Evolutionary conservation across 2,113 vertebrate genomes (phyloP).

Genomic region (Gallinago media): DNA sequence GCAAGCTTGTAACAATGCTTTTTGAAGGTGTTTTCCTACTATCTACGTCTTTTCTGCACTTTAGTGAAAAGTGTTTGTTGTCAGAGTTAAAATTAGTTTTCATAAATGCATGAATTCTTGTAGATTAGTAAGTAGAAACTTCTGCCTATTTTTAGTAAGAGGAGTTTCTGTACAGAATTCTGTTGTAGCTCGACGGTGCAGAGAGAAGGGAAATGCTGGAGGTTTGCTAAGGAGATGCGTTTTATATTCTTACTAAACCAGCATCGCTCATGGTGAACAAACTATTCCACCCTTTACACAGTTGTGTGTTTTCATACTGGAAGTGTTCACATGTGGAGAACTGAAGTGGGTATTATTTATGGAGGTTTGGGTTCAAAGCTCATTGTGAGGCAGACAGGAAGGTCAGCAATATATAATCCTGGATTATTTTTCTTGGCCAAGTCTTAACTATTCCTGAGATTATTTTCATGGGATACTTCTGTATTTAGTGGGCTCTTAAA

Average conservation of each 20-base stretch:
- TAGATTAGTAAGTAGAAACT: background rate
- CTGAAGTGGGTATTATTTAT: background rate
- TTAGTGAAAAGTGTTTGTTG: background rate
- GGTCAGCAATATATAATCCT: background rate
- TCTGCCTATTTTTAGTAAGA: background rate
- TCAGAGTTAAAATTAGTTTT: background rate
- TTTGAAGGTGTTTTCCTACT: background rate
- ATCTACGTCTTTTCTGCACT: background rate
- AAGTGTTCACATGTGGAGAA: background rate
- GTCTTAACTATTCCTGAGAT: background rate
- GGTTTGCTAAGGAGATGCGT: background rate
- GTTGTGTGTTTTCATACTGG: background rate
- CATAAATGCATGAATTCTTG: background rate
- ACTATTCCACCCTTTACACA: background rate
- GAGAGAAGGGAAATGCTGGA: background rate
- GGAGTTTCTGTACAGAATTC: background rate
- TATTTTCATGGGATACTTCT: background rate
- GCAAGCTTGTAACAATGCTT: background rate
- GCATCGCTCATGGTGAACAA: background rate
- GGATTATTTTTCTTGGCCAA: conserved; percentile 8
- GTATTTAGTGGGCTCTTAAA: background rate
- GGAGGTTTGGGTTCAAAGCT: background rate
- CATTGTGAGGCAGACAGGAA: background rate
- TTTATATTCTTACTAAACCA: background rate
- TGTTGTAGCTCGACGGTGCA: background rate